Evolutionary conservation across 2,888 invertebrate genomes (phyloP), one percentile per base, ranked within the genome.

Genomic region (Ptychoptera albimana): DNA sequence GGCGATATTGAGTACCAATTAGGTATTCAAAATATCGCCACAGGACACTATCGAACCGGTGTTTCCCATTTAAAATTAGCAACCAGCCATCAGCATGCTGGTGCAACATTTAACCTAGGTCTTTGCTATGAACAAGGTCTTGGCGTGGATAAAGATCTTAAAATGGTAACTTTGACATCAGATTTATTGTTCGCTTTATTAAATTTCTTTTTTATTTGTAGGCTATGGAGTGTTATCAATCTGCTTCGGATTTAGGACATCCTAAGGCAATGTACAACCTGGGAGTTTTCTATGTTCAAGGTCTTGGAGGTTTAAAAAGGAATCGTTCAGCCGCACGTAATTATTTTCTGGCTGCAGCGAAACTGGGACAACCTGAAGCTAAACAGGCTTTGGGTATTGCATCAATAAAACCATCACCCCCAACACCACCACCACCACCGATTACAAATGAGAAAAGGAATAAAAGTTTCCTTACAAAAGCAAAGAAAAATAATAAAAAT

Each of bases 181-280:
- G 8, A 37, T 41, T 39, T 23, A n/a, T 37, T 15, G 45, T 1
- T 42, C 31, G 29, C 40, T 46, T 30, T 50, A 44, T 48, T 42
- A 51, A 59, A 55, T 32, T 54, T 23, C 3, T 23, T 23, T 7
- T 23, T 23, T 23, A n/a, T n/a, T n/a, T n/a, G n/a, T 23, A 80
- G 79, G 82, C 82, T 40, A 74, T 73, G 58, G 71, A 76, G 55
- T 68, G 75, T 56, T 82, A 81, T 55, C 65, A 68, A 48, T 63
- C 70, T 46, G 82, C 81, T 36, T 76, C 78, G 13, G 66, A 72
- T 9, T 59, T 69, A 42, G 75, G 77, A 32, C 80, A 82, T 55
- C 68, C 75, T 2, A 70, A 72, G 48, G 79, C 82, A 0, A 68
- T 76, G 53, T 82, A 78, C 57, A 82, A 82, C 57, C 67, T 82